Evolutionary conservation across 2,888 invertebrate species (phyloP).

Genomic region (Cerastis leucographa): DNA sequence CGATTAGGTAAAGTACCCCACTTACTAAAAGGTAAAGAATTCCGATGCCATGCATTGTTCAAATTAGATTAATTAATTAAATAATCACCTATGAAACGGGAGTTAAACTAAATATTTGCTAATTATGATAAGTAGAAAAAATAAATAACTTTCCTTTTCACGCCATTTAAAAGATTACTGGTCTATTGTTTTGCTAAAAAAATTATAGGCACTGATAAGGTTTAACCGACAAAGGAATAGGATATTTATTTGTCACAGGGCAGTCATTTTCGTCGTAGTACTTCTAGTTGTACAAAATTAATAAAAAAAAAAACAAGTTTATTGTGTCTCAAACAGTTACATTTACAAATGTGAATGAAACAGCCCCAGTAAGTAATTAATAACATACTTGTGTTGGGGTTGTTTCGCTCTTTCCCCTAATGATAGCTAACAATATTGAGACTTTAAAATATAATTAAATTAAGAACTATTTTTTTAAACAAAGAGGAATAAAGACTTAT

Average conservation of each 20-base stretch:
- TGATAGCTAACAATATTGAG: no score
- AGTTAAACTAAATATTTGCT: slow-evolving; percentile 15
- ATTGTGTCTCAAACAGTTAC: no score
- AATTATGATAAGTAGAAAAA: not conserved
- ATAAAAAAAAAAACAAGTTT: no score
- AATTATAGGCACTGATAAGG: not conserved
- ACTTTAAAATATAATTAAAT: no score
- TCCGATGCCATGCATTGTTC: slow-evolving; percentile 20
- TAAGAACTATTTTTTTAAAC: no score
- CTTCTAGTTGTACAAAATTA: not conserved
- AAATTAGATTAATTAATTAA: no score
- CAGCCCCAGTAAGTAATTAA: no score
- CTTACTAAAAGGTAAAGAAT: slow-evolving; percentile 26
- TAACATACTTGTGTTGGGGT: no score
- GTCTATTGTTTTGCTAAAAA: slow-evolving; percentile 16
- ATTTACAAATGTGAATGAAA: no score
- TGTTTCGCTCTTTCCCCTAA: no score
- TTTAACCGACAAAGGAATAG: slow-evolving; percentile 29
- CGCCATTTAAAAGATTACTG: slow-evolving; percentile 7
- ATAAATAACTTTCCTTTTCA: slow-evolving; percentile 18
- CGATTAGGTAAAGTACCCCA: no score
- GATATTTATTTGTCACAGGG: not conserved
- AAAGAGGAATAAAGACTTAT: no score
- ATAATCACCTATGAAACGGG: slow-evolving; percentile 5
- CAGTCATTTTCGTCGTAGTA: not conserved